These are phyloP conservation scores for Nilaparvata lugens DNA, from an alignment of 1,140 invertebrate species.

Conservation along the genomic window DNA sequence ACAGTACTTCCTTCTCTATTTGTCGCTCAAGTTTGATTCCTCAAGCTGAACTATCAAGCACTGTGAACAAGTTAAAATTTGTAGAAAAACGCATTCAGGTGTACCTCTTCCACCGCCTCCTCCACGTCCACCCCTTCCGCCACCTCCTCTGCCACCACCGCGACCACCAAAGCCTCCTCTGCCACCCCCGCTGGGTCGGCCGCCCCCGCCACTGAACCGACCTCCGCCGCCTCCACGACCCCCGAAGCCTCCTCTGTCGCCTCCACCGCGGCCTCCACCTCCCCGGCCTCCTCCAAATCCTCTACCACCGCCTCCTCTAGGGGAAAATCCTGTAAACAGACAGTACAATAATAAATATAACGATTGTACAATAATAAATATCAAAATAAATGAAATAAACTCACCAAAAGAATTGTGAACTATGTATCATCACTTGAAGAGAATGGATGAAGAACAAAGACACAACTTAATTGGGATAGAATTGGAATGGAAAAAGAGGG, in stretches of 20 bases:
- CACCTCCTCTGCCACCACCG: constrained; percentile 28
- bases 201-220: constrained; percentile 31
- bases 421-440: too few species aligned
- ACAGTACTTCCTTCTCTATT: too few species aligned
- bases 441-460: too few species aligned
- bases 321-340: constrained; percentile 35
- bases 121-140: constrained; percentile 22
- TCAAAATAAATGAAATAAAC: too few species aligned
- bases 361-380: neutral
- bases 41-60: neutral
- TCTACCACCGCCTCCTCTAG: constrained; percentile 30
- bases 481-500: too few species aligned
- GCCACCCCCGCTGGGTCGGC: constrained; percentile 43
- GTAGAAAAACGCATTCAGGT: neutral
- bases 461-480: too few species aligned
- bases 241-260: constrained; percentile 43
- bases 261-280: constrained; percentile 28
- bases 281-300: constrained; percentile 17
- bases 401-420: too few species aligned
- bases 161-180: constrained; percentile 29
- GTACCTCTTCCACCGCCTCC: constrained; percentile 16
- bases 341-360: neutral
- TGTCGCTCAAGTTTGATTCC: too few species aligned
- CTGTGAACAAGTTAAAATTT: neutral
- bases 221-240: constrained; percentile 37